A percentile compares a stretch with the other conserved stretches of the same genome.
These are phyloP conservation scores for Pristionchus fissidentatus DNA, from an alignment of 2,888 invertebrate species.

Conservation along the genomic window DNA sequence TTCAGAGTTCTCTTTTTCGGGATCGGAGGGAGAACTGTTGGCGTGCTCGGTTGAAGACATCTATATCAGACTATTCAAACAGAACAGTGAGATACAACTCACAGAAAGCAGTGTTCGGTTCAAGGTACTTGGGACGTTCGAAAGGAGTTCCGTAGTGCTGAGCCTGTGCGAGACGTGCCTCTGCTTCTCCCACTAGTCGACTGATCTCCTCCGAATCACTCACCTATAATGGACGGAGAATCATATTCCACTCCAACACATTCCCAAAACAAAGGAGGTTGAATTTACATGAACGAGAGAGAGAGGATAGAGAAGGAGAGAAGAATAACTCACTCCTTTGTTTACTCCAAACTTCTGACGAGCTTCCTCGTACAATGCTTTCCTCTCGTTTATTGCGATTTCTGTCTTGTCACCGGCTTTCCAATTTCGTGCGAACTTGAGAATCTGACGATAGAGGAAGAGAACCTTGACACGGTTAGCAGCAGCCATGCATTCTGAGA, in stretches of 20 bases:
- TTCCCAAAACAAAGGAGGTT: background rate
- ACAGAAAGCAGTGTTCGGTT: conserved; percentile 68
- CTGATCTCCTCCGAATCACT: conserved; percentile 60
- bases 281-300: background rate
- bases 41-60: conserved; percentile 34
- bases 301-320: background rate
- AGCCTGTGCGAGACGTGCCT: conserved; percentile 66
- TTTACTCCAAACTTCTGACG: conserved; percentile 60
- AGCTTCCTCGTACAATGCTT: conserved; percentile 62
- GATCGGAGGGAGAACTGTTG: conserved; percentile 40
- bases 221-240: conserved; percentile 51
- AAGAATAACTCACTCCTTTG: conserved; percentile 55
- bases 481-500: conserved; percentile 30
- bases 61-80: background rate
- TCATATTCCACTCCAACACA: background rate
- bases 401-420: conserved; percentile 58
- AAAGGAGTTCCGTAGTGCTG: conserved; percentile 71
- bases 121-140: conserved; percentile 68
- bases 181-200: conserved; percentile 61
- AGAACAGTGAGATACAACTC: conserved; percentile 24
- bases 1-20: conserved; percentile 40
- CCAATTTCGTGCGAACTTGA: conserved; percentile 57
- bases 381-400: conserved; percentile 56
- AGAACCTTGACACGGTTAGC: conserved; percentile 18
- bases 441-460: conserved; percentile 55